These are phyloP conservation scores for Keiferia lycopersicella DNA, from an alignment of 2,888 invertebrate genomes.

Conservation along the genomic window DNA sequence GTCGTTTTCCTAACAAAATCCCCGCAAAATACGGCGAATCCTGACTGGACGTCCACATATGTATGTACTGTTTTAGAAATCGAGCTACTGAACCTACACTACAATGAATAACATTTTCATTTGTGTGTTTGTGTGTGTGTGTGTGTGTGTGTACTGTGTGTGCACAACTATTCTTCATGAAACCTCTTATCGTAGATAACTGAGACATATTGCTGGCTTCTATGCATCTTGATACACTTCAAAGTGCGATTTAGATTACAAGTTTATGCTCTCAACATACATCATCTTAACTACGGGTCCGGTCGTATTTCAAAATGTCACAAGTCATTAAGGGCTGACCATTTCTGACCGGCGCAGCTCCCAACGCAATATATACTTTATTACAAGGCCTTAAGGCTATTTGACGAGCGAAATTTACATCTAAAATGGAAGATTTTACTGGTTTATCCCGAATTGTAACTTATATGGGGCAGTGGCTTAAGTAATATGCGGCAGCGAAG, in stretches of 20 bases:
- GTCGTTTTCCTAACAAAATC: too few species aligned
- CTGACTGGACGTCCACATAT: too few species aligned
- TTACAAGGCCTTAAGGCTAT: conserved; percentile 42
- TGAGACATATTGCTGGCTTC: background rate
- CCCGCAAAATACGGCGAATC: too few species aligned
- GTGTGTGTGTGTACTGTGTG: too few species aligned
- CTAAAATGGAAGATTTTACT: conserved; percentile 52
- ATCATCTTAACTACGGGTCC: conserved; percentile 21
- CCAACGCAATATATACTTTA: conserved; percentile 45
- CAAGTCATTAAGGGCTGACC: conserved; percentile 39
- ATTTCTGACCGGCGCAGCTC: conserved; percentile 25
- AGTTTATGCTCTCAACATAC: conserved; percentile 12
- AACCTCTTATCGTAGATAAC: background rate
- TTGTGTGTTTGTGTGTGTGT: too few species aligned
- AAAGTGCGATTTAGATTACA: conserved; percentile 15
- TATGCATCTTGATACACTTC: background rate
- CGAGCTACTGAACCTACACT: too few species aligned
- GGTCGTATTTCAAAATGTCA: conserved; percentile 31
- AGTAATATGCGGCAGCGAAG: conserved; percentile 36
- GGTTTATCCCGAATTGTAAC: conserved; percentile 61
- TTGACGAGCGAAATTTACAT: conserved; percentile 39
- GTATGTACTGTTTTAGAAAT: too few species aligned
- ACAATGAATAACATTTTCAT: too few species aligned
- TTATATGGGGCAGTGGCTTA: conserved; percentile 47
- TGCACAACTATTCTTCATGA: background rate